These are phyloP conservation scores for Catagonus wagneri DNA, from an alignment of 2,113 vertebrate genomes.

Conservation along the genomic window DNA sequence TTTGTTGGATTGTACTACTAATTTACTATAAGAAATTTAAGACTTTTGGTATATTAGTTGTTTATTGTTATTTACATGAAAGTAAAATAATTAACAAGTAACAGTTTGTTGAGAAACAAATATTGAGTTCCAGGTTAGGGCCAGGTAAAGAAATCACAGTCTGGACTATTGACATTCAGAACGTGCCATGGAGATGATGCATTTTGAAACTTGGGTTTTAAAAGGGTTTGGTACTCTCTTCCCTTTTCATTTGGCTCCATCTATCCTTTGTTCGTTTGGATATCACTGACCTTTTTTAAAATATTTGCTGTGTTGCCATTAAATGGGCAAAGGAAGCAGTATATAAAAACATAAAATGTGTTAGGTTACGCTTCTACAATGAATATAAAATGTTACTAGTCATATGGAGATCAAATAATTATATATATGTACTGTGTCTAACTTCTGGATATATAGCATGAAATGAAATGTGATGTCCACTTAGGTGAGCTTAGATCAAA, in stretches of 20 bases:
- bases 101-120: conserved; percentile 26
- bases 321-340: background rate
- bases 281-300: background rate
- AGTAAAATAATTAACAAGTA: conserved; percentile 52
- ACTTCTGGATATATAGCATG: background rate
- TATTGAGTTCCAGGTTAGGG: background rate
- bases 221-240: background rate
- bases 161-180: background rate
- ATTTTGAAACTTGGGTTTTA: conserved; percentile 27
- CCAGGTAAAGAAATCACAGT: background rate
- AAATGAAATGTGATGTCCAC: background rate
- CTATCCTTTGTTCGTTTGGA: background rate
- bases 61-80: conserved; percentile 47
- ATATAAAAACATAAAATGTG: conserved; percentile 20
- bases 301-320: background rate
- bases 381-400: background rate
- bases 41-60: background rate
- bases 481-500: background rate
- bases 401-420: background rate
- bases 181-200: background rate
- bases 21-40: background rate
- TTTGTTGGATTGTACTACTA: background rate
- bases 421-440: background rate
- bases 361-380: conserved; percentile 26
- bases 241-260: background rate